Percentiles rank a stretch among this genome's conserved stretches.
phyloP scores from a whole-genome alignment of 2,797 vertebrate species.

The Psittacula echo region DNA sequence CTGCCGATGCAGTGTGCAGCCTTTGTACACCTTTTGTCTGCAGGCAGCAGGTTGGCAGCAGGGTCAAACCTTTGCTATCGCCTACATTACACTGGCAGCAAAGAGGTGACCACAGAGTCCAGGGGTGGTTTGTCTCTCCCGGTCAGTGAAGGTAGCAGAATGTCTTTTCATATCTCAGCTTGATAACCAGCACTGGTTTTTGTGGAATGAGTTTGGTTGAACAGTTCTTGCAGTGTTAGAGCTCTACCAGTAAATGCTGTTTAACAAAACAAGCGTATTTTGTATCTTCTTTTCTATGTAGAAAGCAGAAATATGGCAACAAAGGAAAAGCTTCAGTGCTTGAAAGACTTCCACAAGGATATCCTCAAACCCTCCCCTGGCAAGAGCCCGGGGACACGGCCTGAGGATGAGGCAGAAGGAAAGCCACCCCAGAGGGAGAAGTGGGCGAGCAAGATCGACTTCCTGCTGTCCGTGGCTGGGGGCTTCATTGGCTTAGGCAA shows the following conservation, averaged over 20 bases:
- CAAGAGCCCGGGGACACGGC: constrained; percentile 94
- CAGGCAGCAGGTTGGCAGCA: not conserved
- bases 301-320: constrained; percentile 88
- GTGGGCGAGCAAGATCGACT: constrained; percentile 99
- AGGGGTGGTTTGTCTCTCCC: not conserved
- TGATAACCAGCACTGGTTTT: not conserved
- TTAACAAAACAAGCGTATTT: not conserved
- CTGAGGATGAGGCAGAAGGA: constrained; percentile 96
- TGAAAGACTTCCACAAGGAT: constrained; percentile 99
- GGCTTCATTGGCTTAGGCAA: constrained; percentile 98
- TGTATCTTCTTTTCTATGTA: not conserved
- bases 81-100: not conserved
- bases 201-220: not conserved
- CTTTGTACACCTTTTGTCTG: not conserved
- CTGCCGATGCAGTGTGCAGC: accelerated
- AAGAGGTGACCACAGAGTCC: not conserved
- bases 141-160: not conserved
- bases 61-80: not conserved
- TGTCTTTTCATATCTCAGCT: not conserved
- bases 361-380: constrained; percentile 96
- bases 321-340: constrained; percentile 96
- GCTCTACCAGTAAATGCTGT: not conserved
- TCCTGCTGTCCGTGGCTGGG: constrained; percentile 96
- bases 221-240: not conserved
- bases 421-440: constrained; percentile 96